Conservation (phyloP, 1,140 invertebrate genomes). For the Trachymyrmex septentrionalis region DNA sequence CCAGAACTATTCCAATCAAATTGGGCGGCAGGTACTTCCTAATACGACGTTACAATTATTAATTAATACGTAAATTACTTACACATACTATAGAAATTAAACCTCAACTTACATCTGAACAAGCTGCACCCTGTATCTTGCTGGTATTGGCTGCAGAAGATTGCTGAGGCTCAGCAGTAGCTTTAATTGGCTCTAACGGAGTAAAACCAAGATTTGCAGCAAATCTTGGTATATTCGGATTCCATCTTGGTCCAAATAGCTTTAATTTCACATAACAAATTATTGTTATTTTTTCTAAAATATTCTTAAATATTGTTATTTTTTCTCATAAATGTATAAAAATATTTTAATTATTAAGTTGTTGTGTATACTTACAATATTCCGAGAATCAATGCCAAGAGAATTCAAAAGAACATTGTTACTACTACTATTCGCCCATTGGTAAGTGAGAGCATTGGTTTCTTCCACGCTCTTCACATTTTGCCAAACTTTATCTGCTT, state of each 20-base stretch:
- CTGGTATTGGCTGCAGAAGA: constrained; percentile 72
- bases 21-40: constrained; percentile 88
- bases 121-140: constrained; percentile 76
- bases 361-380: constrained; percentile 90
- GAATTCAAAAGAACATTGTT: constrained; percentile 90
- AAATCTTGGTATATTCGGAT: constrained; percentile 91
- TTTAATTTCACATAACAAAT: constrained; percentile 81
- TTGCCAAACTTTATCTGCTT: constrained; percentile 84
- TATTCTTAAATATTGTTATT: constrained; percentile 50
- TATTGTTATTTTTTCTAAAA: constrained; percentile 42
- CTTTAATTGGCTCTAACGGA: constrained; percentile 92
- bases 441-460: constrained; percentile 90
- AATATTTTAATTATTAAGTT: constrained; percentile 2
- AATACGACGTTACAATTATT: constrained; percentile 64
- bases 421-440: constrained; percentile 90
- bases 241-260: constrained; percentile 93
- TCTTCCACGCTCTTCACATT: constrained; percentile 89
- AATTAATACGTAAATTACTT: constrained; percentile 46
- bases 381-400: constrained; percentile 93
- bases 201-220: constrained; percentile 92
- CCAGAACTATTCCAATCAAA: constrained; percentile 90
- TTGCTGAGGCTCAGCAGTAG: constrained; percentile 79
- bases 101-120: constrained; percentile 79
- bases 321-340: neutral
- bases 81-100: constrained; percentile 27